phyloP scores from a whole-genome alignment of 2,888 invertebrate genomes.

The Trissoscelio sp. region DNA sequence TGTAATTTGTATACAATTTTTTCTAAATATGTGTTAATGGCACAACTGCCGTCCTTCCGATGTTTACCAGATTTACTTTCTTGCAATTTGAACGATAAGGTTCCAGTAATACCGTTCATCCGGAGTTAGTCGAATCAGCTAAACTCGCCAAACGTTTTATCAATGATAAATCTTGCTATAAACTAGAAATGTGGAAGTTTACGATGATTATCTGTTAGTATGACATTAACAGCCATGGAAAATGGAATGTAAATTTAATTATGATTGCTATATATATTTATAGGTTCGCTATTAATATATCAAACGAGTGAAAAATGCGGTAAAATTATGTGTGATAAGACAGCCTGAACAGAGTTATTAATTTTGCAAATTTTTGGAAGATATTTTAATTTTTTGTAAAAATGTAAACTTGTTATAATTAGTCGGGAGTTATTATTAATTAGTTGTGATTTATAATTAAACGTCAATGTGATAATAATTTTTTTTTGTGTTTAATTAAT shows the following conservation, averaged over 20 bases:
- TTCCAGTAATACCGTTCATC: conserved; percentile 38
- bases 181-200: conserved; percentile 39
- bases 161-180: conserved; percentile 41
- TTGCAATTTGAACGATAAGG: conserved; percentile 19
- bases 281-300: conserved; percentile 21
- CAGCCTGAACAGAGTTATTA: conserved; percentile 8
- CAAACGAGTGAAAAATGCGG: not conserved
- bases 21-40: conserved; percentile 16
- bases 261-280: conserved; percentile 22
- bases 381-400: no score
- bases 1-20: not conserved
- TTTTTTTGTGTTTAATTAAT: no score
- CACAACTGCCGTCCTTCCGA: not conserved
- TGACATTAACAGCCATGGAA: conserved; percentile 31
- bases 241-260: conserved; percentile 48
- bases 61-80: conserved; percentile 47
- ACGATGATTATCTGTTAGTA: conserved; percentile 20
- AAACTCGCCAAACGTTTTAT: conserved; percentile 31
- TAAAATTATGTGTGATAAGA: conserved; percentile 12
- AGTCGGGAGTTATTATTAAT: no score
- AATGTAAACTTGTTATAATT: no score
- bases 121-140: conserved; percentile 12
- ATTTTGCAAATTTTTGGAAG: conserved; percentile 12
- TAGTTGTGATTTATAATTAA: no score
- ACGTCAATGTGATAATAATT: no score